Evolutionary conservation across 2,113 vertebrate species (phyloP), one percentile per base, ranked within the genome.

Genomic region (Carassius auratus): DNA sequence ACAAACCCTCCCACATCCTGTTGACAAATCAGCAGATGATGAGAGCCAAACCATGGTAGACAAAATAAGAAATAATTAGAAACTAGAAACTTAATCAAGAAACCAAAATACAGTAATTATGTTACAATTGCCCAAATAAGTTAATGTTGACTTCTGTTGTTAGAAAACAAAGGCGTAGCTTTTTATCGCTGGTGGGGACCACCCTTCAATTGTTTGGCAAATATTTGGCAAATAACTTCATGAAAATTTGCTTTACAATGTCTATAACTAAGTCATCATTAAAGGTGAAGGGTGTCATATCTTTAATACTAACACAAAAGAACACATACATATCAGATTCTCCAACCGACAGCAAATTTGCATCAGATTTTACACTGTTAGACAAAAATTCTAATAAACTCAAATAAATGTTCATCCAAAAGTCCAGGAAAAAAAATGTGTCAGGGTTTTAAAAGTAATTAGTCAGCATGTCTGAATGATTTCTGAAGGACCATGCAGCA

Each of bases 11-110:
- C 69, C 36, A 1, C 38, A 73, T 45, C 69, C 36, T 73, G 69
- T 73, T 73, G 69, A 73, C 36, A 73, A n/a, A 73, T 73, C 19
- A 45, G 69, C 36, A 73, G 69, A 45, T 45, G 8, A 73, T 73
- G 36, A 73, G 10, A 73, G 19, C 38, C 36, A 73, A 73, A 73
- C 69, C 69, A 73, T 42, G 69, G 17, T 42, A 73, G 69, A 73
- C 69, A n/a, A 73, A 73, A 42, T 73, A 42, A 45, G 36, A 73
- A 73, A 45, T 45, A 42, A n/a, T 73, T 21, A 73, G 68, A 42
- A 69, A 8, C 26, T 36, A 69, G 30, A 36, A 73, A n/a, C 36
- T 45, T 73, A 42, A 71, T 71, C 36, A 73, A 73, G 69, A 6
- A n/a, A 73, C 69, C 36, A 45, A 73, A 73, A 73, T n/a, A n/a